Evolutionary conservation across 1,140 invertebrate species (phyloP), one percentile per base, ranked within the genome.

Genomic region (Zaprionus kolodkinae): DNA sequence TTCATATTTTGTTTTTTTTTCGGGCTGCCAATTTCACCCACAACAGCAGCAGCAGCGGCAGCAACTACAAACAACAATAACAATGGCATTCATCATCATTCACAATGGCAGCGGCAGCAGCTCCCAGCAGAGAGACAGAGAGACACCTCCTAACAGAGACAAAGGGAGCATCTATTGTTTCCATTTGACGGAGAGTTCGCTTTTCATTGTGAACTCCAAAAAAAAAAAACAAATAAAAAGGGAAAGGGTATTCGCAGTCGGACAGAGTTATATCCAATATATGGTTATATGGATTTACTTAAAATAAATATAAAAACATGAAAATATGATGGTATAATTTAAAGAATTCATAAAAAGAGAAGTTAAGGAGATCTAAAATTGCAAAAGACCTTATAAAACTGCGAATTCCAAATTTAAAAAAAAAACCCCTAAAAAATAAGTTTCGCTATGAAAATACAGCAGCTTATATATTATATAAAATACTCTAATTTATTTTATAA

Each of bases 1-100:
- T 45, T 45, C 40, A 45, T 45, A 45, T 45, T 57, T 38, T 21
- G 21, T 59, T 63, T 67, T 36, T 38, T 72, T 65, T 76, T 64
- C 67, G 64, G 55, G 54, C 68, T 79, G 83, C 50, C 72, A 88
- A 88, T 86, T 87, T 87, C 84, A 88, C 84, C 84, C 83, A 78
- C 84, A 86, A 86, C 72, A 76, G 17, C 33, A 57, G 27, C 55
- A 57, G 15, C 56, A 63, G 15, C 56, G 54, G 59, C 60, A 63
- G 52, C 33, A 21, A 33, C 55, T 35, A 36, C 15, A 45, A 76
- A 15, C 9, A 38, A 27, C 15, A 57, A 57, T 33, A 60, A 70
- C 72, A 70, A 64, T 70, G 67, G 60, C 48, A 61, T 27, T 33
- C 27, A 33, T 63, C 68, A 70, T 61, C 52, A 57, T 57, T 40